These are phyloP conservation scores for Molothrus ater DNA, from an alignment of 2,797 vertebrate species.

Conservation along the genomic window DNA sequence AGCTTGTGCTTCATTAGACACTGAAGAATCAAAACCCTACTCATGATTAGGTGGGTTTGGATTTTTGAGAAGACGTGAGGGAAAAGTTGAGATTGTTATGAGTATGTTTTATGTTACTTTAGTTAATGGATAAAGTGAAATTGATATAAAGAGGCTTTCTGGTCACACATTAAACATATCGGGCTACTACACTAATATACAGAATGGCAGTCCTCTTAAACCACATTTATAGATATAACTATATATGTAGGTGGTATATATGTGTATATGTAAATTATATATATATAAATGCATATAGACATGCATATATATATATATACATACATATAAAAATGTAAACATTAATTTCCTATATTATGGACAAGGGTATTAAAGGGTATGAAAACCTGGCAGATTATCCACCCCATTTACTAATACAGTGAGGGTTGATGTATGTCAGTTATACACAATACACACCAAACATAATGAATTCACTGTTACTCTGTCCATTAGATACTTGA, in stretches of 20 bases:
- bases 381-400: not conserved
- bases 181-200: not conserved
- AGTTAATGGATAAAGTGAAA: not conserved
- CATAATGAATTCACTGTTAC: not conserved
- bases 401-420: not conserved
- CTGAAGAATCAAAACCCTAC: not conserved
- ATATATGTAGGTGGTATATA: not conserved
- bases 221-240: not conserved
- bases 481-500: constrained; percentile 3
- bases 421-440: not conserved
- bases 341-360: not conserved
- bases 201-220: not conserved
- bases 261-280: not conserved
- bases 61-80: not conserved
- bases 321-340: not conserved
- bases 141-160: not conserved
- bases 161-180: not conserved
- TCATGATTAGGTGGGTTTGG: not conserved
- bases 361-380: not conserved
- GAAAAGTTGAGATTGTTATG: not conserved
- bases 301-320: not conserved
- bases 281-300: not conserved
- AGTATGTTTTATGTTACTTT: not conserved
- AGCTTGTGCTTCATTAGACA: not conserved
- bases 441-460: not conserved